phyloP scores from a whole-genome alignment of 2,797 vertebrate genomes.

The Eurystomus glaucurus region DNA sequence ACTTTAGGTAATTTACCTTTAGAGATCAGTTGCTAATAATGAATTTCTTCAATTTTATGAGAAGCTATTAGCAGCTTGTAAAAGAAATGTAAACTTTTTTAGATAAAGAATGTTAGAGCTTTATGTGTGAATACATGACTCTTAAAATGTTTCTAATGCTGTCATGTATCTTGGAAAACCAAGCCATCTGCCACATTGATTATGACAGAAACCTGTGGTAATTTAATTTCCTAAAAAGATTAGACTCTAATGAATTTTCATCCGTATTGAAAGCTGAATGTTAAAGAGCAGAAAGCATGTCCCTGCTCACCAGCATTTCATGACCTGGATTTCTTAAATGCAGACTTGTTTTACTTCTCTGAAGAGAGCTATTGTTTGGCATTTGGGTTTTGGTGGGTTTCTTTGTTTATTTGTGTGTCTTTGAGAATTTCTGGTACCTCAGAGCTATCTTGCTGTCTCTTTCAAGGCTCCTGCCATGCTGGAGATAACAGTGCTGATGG shows the following conservation, averaged over 20 bases:
- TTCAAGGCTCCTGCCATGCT: background rate
- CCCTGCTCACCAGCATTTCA: background rate
- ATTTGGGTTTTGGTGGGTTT: background rate
- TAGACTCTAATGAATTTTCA: background rate
- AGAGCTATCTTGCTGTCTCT: background rate
- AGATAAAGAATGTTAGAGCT: background rate
- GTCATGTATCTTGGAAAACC: background rate
- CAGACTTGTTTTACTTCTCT: background rate
- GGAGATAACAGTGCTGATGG: background rate
- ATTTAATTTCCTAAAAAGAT: background rate
- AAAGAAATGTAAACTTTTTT: background rate
- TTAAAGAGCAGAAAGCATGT: background rate
- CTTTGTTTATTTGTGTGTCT: background rate
- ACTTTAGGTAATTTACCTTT: conserved; percentile 3
- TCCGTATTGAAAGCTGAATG: background rate
- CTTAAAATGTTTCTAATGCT: background rate
- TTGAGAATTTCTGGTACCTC: background rate
- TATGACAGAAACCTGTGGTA: conserved; percentile 13
- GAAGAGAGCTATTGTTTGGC: background rate
- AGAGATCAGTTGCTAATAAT: background rate
- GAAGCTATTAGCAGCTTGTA: background rate
- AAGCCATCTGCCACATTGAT: conserved; percentile 16
- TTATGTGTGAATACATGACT: background rate
- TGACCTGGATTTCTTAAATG: background rate
- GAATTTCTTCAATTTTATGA: conserved; percentile 11